Base-by-base conservation (phyloP, 1,140 invertebrate species). In the Lasioglossum albipes region DNA sequence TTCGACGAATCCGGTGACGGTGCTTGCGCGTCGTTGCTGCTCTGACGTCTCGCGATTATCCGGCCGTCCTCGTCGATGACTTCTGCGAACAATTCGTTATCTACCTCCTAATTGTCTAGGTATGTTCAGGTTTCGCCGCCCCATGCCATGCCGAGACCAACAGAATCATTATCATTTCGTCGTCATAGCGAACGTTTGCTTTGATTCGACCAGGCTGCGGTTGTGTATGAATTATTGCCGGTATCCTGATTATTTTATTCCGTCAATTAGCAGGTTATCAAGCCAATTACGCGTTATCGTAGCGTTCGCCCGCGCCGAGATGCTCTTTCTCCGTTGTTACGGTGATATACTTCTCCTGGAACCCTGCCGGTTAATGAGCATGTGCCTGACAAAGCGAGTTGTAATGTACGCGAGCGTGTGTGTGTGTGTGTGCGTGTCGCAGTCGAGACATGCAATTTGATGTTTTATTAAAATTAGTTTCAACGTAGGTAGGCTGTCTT, bases 71-170 rank as follows among this genome's bases (percentile, higher is more conserved):
- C 86, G 36, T 82, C 85, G 52, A 87, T 75, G 77, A 86, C 71
- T 16, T 92, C 92, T 93, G 91, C 71, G 89, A 92, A 92, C 87
- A 93, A 88, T 87, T 90, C 86, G 78, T 81, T 45, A 82, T 85
- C 89, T 90, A 76, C 87, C 82, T 86, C 79, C 82, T 80, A 87
- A 70, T 45, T 74, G 54, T 31, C 22, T 72, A 49, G 72, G 42
- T 66, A 16, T 45, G 13, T 59, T 66, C 10, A 18, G n/a, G 2
- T 54, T 6, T 52, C 27, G 7, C 13, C 0, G 52, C 54, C 68
- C 70, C 79, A 78, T 81, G 73, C 74, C 88, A 89, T 89, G 85
- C 86, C 31, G 76, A 86, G 81, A 82, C 82, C 82, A 87, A 89
- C 45, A 12, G 10, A 13, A 49, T 13, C 45, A 49, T 49, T 2